phyloP scores from a whole-genome alignment of 2,888 invertebrate genomes.

The Julus scanicus region DNA sequence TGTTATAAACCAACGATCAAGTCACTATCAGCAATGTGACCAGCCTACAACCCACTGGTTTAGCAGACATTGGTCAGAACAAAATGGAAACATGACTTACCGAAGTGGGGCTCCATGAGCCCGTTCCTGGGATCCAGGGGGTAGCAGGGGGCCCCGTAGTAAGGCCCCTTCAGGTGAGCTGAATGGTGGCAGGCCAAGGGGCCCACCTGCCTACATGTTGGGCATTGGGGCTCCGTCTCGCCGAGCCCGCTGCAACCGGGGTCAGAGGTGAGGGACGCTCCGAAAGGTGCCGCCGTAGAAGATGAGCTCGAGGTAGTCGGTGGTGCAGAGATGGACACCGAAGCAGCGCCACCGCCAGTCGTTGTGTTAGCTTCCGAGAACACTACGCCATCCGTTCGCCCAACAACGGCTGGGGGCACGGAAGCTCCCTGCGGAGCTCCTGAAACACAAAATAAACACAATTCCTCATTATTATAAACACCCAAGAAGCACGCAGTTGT shows the following conservation, averaged over 20 bases:
- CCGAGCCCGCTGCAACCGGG: conserved; percentile 16
- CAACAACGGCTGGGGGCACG: not conserved
- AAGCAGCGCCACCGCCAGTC: conserved; percentile 6
- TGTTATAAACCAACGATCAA: no score
- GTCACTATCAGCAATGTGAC: no score
- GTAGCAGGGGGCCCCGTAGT: conserved; percentile 55
- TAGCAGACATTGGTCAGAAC: no score
- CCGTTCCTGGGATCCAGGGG: conserved; percentile 57
- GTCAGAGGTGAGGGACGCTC: conserved; percentile 6
- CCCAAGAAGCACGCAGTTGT: no score
- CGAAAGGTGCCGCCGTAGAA: not conserved
- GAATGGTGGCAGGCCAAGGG: conserved; percentile 54
- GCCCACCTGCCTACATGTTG: conserved; percentile 53
- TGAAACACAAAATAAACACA: conserved; percentile 7
- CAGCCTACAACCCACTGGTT: no score
- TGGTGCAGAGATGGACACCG: not conserved
- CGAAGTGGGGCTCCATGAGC: conserved; percentile 58
- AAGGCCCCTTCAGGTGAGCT: conserved; percentile 54
- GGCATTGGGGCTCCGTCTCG: conserved; percentile 56
- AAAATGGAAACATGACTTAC: conserved; percentile 44
- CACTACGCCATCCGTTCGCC: conserved; percentile 37
- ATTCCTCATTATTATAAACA: not conserved
- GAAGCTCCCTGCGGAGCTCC: conserved; percentile 45
- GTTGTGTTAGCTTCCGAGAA: conserved; percentile 47
- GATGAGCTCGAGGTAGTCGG: not conserved